Evolutionary conservation across 2,888 invertebrate genomes (phyloP).

Genomic region (Tetanocera ferruginea): DNA sequence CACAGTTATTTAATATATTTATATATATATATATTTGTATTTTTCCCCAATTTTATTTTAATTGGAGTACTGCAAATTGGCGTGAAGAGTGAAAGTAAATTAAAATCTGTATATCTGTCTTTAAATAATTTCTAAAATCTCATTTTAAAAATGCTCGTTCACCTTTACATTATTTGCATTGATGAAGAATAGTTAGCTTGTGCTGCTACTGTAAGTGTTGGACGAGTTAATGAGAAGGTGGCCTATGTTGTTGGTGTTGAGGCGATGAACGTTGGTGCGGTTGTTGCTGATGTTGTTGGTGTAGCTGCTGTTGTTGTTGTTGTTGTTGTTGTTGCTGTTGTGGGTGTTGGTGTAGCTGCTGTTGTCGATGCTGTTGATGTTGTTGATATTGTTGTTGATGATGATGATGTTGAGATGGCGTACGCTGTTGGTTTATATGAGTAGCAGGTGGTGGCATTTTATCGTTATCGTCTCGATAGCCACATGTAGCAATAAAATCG

Average conservation of each 20-base stretch:
- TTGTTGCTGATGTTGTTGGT: conserved; percentile 1
- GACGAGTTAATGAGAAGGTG: conserved; percentile 19
- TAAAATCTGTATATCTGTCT: conserved; percentile 21
- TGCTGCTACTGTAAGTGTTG: neutral
- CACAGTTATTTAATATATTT: conserved; percentile 2
- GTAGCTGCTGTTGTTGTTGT: conserved; percentile 20
- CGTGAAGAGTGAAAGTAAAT: neutral
- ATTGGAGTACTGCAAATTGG: neutral
- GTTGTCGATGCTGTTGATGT: conserved; percentile 7
- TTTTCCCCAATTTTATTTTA: neutral
- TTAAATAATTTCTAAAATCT: conserved; percentile 31
- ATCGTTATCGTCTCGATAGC: conserved; percentile 77
- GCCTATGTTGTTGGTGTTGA: conserved; percentile 14
- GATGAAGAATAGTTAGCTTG: neutral
- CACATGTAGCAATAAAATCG: conserved; percentile 77
- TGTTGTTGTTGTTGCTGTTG: conserved; percentile 1
- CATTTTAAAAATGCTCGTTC: conserved; percentile 6
- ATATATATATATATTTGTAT: neutral
- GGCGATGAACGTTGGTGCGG: conserved; percentile 38
- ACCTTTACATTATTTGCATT: neutral
- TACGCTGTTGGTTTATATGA: neutral
- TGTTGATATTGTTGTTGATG: conserved; percentile 13
- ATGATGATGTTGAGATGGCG: conserved; percentile 22
- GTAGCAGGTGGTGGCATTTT: conserved; percentile 79
- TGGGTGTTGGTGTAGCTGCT: neutral